Conservation (phyloP, 2,797 vertebrate genomes). For the Pyrocephalus nanus region DNA sequence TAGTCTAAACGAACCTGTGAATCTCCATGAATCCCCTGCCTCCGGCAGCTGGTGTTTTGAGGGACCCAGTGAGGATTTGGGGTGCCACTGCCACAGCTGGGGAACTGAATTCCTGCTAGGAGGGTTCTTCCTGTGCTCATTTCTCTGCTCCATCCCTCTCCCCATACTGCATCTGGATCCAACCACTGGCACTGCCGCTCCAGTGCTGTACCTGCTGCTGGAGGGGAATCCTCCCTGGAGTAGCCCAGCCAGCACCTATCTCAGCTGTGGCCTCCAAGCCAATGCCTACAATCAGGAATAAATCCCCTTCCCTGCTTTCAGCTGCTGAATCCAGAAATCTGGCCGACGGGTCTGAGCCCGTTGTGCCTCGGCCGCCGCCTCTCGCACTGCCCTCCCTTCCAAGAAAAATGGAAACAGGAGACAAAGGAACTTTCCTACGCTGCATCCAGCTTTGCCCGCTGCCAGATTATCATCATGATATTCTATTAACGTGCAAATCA, state of each 20-base stretch:
- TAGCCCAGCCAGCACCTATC: not conserved
- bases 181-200: fast-evolving
- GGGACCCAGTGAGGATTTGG: not conserved
- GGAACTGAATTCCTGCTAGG: not conserved
- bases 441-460: constrained; percentile 24
- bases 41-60: not conserved
- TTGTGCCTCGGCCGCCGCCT: not conserved
- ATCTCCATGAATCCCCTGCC: not conserved
- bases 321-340: constrained; percentile 49
- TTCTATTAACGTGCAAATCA: constrained; percentile 18
- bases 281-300: not conserved
- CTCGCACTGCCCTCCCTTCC: constrained; percentile 3
- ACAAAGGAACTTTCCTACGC: constrained; percentile 51
- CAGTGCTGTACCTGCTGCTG: not conserved
- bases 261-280: fast-evolving
- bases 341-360: not conserved
- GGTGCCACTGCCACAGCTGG: not conserved
- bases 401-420: constrained; percentile 65
- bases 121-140: not conserved
- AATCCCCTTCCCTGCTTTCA: constrained; percentile 10
- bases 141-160: not conserved
- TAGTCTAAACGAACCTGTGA: fast-evolving
- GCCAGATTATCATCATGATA: constrained; percentile 35
- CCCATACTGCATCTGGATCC: fast-evolving
- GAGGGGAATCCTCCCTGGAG: not conserved